A percentile compares a stretch with the other conserved stretches of the same genome.
phyloP scores from a whole-genome alignment of 2,113 vertebrate genomes.

The Hirundichthys speculiger region DNA sequence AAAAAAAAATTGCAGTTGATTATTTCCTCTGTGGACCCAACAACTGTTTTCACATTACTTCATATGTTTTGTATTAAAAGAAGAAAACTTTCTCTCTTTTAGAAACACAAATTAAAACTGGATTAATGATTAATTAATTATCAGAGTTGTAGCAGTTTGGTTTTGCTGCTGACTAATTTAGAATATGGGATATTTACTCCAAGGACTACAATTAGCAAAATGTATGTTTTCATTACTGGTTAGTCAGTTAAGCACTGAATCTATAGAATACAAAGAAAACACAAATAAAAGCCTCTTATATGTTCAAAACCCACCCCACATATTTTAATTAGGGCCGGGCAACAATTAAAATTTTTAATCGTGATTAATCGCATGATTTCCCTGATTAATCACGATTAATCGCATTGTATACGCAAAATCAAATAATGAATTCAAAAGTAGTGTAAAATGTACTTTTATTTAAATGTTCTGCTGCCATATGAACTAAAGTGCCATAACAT shows the following conservation, averaged over 20 bases:
- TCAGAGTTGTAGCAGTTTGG: slow-evolving; percentile 1
- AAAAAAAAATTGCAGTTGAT: not conserved
- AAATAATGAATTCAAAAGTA: too few species aligned
- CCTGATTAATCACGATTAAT: too few species aligned
- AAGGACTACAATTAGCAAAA: not conserved
- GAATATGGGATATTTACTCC: not conserved
- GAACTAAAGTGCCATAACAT: too few species aligned
- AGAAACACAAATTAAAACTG: not conserved
- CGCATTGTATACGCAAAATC: too few species aligned
- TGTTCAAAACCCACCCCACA: not conserved
- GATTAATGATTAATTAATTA: not conserved
- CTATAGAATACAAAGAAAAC: not conserved
- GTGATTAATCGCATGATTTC: too few species aligned
- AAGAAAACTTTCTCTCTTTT: not conserved
- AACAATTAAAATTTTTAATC: too few species aligned
- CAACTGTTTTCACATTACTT: not conserved
- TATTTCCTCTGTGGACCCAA: not conserved
- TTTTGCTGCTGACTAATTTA: slow-evolving; percentile 10
- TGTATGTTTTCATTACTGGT: not conserved
- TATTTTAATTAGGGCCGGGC: too few species aligned
- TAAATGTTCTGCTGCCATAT: too few species aligned
- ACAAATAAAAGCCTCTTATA: not conserved
- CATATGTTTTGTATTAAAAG: not conserved
- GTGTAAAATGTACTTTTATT: too few species aligned
- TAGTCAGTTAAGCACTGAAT: not conserved